These are phyloP conservation scores for Hoplias malabaricus DNA, from an alignment of 2,113 vertebrate species.

Conservation along the genomic window DNA sequence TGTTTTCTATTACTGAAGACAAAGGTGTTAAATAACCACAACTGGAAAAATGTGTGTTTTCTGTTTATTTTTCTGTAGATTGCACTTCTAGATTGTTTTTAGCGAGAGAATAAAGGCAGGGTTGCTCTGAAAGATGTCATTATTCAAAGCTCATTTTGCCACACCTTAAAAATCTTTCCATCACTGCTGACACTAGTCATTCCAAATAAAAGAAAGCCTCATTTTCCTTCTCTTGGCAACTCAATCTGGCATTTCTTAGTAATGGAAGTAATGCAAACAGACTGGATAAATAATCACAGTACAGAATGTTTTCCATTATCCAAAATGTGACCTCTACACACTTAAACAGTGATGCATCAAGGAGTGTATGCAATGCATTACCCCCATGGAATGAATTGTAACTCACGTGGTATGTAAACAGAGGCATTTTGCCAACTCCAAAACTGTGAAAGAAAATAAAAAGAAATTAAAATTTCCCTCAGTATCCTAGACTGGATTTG, in stretches of 20 bases:
- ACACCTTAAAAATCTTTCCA: background rate
- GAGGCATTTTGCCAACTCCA: background rate
- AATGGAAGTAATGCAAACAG: background rate
- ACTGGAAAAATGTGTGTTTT: background rate
- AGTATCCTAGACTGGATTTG: background rate
- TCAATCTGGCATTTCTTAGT: background rate
- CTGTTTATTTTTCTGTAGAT: background rate
- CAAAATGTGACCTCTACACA: background rate
- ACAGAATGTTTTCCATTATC: background rate
- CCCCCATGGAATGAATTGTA: background rate
- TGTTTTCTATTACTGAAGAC: background rate
- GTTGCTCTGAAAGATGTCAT: background rate
- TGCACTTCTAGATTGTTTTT: too few species aligned
- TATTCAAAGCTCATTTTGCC: background rate
- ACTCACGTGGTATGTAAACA: background rate
- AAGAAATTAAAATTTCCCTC: background rate
- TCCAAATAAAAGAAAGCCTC: background rate
- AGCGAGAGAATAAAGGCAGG: background rate
- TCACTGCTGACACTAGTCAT: background rate
- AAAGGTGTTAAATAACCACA: background rate
- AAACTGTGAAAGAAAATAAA: background rate
- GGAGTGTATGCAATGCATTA: background rate
- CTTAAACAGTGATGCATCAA: background rate
- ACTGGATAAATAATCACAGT: background rate
- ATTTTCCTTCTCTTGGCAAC: background rate